A percentile compares a stretch with the other conserved stretches of the same genome.
These are phyloP conservation scores for Euphydryas editha DNA, from an alignment of 2,888 invertebrate species.

Conservation along the genomic window DNA sequence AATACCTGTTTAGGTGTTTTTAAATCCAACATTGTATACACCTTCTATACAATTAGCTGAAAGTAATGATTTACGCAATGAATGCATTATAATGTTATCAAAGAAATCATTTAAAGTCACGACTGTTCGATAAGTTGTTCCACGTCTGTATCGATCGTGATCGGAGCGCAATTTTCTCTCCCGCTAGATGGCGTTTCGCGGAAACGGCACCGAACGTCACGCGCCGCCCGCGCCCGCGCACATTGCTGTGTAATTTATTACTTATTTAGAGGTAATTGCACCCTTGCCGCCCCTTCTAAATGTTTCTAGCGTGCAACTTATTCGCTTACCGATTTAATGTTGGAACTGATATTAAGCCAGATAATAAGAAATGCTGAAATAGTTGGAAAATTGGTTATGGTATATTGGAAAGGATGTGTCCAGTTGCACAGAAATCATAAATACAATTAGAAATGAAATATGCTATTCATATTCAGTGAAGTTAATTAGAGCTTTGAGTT, in stretches of 20 bases:
- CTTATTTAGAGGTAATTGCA: slow-evolving; percentile 75
- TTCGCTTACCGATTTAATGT: slow-evolving; percentile 26
- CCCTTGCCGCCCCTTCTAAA: slow-evolving; percentile 66
- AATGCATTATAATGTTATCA: slow-evolving; percentile 13
- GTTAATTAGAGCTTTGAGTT: background rate
- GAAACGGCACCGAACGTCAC: slow-evolving; percentile 71
- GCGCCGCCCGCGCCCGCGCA: slow-evolving; percentile 62
- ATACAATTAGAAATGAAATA: background rate
- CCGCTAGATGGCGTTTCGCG: slow-evolving; percentile 73
- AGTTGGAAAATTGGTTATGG: too few relatives aligned
- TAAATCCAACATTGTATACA: background rate
- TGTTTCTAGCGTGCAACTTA: slow-evolving; percentile 55
- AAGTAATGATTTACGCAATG: background rate
- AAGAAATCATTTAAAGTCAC: slow-evolving; percentile 21
- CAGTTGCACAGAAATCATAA: background rate
- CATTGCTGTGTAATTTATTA: slow-evolving; percentile 59
- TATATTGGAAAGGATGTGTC: too few relatives aligned
- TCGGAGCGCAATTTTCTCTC: slow-evolving; percentile 69
- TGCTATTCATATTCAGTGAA: too few relatives aligned
- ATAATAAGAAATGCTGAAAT: too few relatives aligned
- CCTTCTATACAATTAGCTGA: background rate
- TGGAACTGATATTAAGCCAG: slow-evolving; percentile 16
- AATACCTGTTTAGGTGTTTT: background rate
- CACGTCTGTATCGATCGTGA: slow-evolving; percentile 68
- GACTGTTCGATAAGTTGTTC: slow-evolving; percentile 16